These are phyloP conservation scores for Nephrotoma guestfalica DNA, from an alignment of 2,888 invertebrate genomes.

Conservation along the genomic window DNA sequence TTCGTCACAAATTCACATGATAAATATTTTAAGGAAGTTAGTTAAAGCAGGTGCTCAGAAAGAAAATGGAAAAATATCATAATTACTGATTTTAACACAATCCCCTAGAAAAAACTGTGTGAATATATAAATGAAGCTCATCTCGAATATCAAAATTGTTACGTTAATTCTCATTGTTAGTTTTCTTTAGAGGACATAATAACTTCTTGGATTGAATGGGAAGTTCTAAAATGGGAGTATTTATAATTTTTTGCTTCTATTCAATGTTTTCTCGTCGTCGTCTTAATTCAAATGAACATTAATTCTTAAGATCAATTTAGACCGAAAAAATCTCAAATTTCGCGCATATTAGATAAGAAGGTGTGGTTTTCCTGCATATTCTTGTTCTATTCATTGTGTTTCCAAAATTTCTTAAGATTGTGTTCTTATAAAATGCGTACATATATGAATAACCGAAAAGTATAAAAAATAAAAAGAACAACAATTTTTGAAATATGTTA, in stretches of 20 bases:
- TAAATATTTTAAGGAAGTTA: background rate
- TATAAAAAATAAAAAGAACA: background rate
- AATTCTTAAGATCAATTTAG: background rate
- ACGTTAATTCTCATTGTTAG: background rate
- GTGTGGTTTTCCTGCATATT: slow-evolving; percentile 2
- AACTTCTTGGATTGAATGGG: background rate
- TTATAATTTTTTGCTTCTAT: background rate
- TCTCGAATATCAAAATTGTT: background rate
- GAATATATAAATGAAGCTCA: background rate
- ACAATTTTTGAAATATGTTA: background rate
- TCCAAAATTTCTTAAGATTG: background rate
- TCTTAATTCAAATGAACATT: background rate
- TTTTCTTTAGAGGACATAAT: background rate
- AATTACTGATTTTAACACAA: background rate
- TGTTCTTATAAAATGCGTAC: background rate
- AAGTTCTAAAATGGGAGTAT: background rate
- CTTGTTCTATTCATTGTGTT: background rate
- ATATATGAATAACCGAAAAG: background rate
- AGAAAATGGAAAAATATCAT: background rate
- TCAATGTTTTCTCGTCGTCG: background rate
- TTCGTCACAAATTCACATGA: background rate
- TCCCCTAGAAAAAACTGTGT: background rate
- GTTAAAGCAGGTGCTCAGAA: background rate
- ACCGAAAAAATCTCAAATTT: background rate
- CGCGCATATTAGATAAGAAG: background rate